Conservation (phyloP, 2,888 invertebrate species). For the Trissonchulus latispiculum region DNA sequence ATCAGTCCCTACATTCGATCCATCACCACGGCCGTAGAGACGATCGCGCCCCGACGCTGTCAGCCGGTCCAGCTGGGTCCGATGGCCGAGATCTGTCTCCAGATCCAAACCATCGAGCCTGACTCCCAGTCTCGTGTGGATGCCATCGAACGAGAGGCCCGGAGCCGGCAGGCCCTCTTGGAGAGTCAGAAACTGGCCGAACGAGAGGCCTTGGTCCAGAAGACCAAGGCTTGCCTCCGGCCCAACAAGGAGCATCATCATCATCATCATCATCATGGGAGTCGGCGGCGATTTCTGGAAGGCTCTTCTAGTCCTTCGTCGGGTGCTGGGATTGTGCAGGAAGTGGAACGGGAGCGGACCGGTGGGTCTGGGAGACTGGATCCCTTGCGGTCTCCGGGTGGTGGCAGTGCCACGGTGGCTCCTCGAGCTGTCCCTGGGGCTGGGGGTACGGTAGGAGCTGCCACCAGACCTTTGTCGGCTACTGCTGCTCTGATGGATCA, state of each 20-base stretch:
- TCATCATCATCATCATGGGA: not conserved
- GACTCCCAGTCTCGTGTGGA: slow-evolving; percentile 41
- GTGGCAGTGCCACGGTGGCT: too few species aligned
- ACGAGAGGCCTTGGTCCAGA: slow-evolving; percentile 23
- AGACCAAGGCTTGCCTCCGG: slow-evolving; percentile 26
- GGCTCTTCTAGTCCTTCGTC: too few species aligned
- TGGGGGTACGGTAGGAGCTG: too few species aligned
- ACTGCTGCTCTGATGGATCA: too few species aligned
- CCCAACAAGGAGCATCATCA: not conserved
- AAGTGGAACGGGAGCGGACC: not conserved
- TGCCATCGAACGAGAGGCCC: slow-evolving; percentile 30
- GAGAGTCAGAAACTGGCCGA: slow-evolving; percentile 29
- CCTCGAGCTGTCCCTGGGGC: too few species aligned
- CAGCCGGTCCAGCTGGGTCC: slow-evolving; percentile 36
- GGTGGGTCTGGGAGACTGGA: too few species aligned
- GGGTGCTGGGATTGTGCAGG: not conserved
- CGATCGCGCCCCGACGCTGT: slow-evolving; percentile 27
- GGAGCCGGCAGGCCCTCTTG: slow-evolving; percentile 1
- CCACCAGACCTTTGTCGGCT: too few species aligned
- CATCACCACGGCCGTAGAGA: slow-evolving; percentile 27
- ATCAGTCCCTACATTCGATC: slow-evolving; percentile 28
- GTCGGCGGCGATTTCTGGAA: not conserved
- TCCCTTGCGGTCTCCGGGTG: too few species aligned
- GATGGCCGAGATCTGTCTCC: slow-evolving; percentile 42
- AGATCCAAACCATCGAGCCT: slow-evolving; percentile 46